These are phyloP conservation scores for Caenorhabditis sp. DNA, from an alignment of 2,888 invertebrate species.

Conservation along the genomic window DNA sequence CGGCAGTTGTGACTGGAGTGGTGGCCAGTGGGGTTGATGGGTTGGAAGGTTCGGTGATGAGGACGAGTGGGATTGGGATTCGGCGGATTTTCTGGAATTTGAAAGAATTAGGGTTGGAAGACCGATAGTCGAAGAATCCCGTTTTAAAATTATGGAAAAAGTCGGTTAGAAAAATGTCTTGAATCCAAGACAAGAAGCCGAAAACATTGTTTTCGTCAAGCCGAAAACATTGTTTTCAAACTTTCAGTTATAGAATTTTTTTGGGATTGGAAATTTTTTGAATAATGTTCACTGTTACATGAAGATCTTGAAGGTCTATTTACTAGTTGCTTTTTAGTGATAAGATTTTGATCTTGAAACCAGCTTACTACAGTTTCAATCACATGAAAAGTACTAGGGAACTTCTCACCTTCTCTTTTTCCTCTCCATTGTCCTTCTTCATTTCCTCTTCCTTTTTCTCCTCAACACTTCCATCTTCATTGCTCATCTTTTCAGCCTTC, in stretches of 20 bases:
- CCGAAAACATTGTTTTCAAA: too few relatives aligned
- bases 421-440: not conserved
- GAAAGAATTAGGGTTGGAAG: not conserved
- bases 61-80: slow-evolving; percentile 71
- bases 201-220: too few relatives aligned
- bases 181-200: too few relatives aligned
- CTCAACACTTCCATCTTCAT: slow-evolving; percentile 2
- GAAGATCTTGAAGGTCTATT: too few relatives aligned
- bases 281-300: not conserved
- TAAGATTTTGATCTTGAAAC: too few relatives aligned
- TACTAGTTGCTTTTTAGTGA: too few relatives aligned
- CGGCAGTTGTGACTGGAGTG: slow-evolving; percentile 60
- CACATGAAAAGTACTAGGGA: too few relatives aligned
- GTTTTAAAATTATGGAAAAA: not conserved
- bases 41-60: slow-evolving; percentile 76
- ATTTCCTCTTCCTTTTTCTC: not conserved
- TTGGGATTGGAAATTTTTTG: too few relatives aligned
- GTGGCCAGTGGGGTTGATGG: slow-evolving; percentile 71
- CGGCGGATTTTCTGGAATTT: slow-evolving; percentile 47
- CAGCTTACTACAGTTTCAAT: too few relatives aligned
- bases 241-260: too few relatives aligned
- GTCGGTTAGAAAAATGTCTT: too few relatives aligned
- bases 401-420: slow-evolving; percentile 24
- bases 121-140: too few relatives aligned
- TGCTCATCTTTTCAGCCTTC: slow-evolving; percentile 46